Percentiles rank a stretch among this genome's conserved stretches.
Evolutionary conservation across 2,797 vertebrate species (phyloP).

Genomic region (Euphonia xanthogaster): DNA sequence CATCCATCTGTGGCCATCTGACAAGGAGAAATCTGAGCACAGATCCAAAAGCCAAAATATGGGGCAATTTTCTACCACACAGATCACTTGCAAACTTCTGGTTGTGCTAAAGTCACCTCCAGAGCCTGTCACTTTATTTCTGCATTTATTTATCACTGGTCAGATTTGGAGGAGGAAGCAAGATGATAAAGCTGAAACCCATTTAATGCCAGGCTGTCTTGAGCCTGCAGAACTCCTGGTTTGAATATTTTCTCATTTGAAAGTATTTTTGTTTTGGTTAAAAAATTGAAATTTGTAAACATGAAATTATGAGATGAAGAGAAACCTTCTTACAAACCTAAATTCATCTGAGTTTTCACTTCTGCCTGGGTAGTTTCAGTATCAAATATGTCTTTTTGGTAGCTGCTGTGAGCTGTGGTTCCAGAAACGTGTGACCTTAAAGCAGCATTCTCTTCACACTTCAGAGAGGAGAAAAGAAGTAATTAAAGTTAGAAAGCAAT

Average conservation of each 20-base stretch:
- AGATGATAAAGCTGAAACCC: background rate
- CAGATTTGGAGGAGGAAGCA: background rate
- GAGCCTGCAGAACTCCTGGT: background rate
- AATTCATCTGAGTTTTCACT: conserved; percentile 1
- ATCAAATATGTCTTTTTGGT: conserved; percentile 38
- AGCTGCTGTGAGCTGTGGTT: background rate
- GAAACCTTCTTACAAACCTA: conserved; percentile 61
- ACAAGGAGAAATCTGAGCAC: background rate
- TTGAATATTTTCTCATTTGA: background rate
- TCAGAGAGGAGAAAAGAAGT: background rate
- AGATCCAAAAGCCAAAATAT: background rate
- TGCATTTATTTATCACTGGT: background rate
- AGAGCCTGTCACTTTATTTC: background rate
- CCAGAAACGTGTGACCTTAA: background rate
- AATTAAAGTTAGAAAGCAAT: conserved; percentile 5
- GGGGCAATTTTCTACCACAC: background rate
- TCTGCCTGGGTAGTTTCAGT: conserved; percentile 30
- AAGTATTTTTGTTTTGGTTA: background rate
- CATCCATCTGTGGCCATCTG: background rate
- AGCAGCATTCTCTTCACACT: conserved; percentile 66
- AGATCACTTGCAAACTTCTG: background rate
- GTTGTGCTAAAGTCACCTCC: background rate
- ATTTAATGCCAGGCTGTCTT: background rate
- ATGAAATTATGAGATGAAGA: background rate
- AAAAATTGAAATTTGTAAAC: background rate